Conservation (phyloP, 2,797 vertebrate genomes). For the Artibeus jamaicensis region DNA sequence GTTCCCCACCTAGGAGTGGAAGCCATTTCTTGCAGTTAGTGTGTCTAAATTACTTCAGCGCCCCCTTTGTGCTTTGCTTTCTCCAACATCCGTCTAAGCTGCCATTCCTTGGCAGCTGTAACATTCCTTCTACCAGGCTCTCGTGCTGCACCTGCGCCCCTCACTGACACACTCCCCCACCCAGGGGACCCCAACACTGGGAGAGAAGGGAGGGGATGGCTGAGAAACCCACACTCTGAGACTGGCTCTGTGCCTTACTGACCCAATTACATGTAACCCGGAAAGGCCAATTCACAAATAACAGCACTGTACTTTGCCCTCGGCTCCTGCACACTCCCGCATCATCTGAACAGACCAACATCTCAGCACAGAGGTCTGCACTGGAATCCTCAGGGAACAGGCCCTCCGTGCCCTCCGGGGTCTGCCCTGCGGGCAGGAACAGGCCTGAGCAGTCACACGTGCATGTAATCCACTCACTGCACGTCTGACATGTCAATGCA, state of each 20-base stretch:
- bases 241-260: background rate
- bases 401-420: fast-evolving
- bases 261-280: background rate
- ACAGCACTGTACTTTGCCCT: background rate
- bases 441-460: background rate
- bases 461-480: background rate
- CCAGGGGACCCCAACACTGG: background rate
- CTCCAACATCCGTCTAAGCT: background rate
- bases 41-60: background rate
- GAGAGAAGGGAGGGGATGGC: background rate
- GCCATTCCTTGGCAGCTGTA: no score
- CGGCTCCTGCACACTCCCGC: background rate
- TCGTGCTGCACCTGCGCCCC: background rate
- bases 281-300: background rate
- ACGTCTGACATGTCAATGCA: background rate
- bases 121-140: background rate
- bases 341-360: background rate
- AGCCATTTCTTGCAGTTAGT: background rate
- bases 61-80: background rate
- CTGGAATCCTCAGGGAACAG: background rate
- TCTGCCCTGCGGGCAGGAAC: background rate
- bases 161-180: background rate
- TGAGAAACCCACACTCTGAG: background rate
- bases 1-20: background rate
- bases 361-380: background rate